Percentiles rank a stretch among this genome's conserved stretches.
Evolutionary conservation across 2,113 vertebrate genomes (phyloP).

Genomic region (Mirza zaza): DNA sequence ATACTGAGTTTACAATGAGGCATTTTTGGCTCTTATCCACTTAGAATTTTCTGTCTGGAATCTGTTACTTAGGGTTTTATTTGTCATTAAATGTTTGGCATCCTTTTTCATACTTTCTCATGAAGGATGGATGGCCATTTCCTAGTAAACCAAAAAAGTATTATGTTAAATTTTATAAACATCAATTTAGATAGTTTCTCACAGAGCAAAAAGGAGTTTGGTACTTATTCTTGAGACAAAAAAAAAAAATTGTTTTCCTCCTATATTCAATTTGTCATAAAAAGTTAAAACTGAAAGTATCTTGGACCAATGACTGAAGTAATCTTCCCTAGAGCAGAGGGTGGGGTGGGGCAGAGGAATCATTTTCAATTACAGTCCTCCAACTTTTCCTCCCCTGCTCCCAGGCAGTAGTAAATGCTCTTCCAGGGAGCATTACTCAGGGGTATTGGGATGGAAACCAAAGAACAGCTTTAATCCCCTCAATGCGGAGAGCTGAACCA

Average conservation of each 20-base stretch:
- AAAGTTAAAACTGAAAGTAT: conserved; percentile 41
- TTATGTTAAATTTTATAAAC: conserved; percentile 26
- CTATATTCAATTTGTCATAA: background rate
- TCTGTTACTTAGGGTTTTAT: conserved; percentile 58
- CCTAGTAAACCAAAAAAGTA: conserved; percentile 21
- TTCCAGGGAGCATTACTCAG: background rate
- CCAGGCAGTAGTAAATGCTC: background rate
- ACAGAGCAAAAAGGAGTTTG: background rate
- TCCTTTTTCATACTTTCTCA: conserved; percentile 42
- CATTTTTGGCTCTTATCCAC: conserved; percentile 29
- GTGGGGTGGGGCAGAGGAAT: background rate
- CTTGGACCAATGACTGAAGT: background rate
- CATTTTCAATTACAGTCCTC: background rate
- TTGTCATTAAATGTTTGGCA: conserved; percentile 66
- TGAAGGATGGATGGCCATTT: conserved; percentile 37
- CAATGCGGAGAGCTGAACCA: background rate
- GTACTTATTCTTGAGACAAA: background rate
- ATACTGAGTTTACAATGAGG: conserved; percentile 40
- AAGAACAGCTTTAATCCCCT: background rate
- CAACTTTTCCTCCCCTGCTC: background rate
- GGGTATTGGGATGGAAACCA: background rate
- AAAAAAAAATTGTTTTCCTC: background rate
- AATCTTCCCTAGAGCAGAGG: background rate
- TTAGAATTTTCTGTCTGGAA: conserved; percentile 55
- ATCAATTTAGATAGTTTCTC: conserved; percentile 24